Base-by-base conservation (phyloP, 2,888 invertebrate genomes). In the Helobdella robusta region DNA sequence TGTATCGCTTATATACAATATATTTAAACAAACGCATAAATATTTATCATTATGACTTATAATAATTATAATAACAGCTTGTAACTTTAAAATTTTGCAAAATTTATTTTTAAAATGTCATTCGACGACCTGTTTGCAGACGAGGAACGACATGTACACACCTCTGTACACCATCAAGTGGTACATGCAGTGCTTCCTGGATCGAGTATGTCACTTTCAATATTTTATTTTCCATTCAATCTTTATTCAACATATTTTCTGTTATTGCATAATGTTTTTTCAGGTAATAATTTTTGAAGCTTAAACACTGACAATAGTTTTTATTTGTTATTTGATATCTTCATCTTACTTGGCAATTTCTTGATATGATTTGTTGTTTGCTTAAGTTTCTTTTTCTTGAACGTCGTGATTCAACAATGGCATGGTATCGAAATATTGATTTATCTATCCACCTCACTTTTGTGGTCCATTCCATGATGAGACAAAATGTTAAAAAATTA, bases 131-230 rank as follows among this genome's bases (percentile, higher is more conserved):
- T 4, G 8, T 32, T 32, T 28, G 30, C 28, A 54, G 54, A 30
- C 54, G 30, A 88, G 88, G 77, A 89, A 91, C 79, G 92, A 92
- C 73, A 87, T 98, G 72, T 93, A 92, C 80, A 88, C 94, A 44
- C 91, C 92, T 78, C 84, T 97, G 61, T 98, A 98, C 81, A 91
- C 95, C 40, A 85, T 98, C 52, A 98, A 98, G 80, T 98, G 97
- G 97, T 98, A 94, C 83, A 94, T 98, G 82, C 97, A 98, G 76
- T 95, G 97, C 80, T 98, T 98, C 81, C 87, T 98, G 73, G 98
- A 98, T 82, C 85, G 97, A 80, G 93, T 93, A 81, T 5, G n/a
- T n/a, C n/a, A n/a, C n/a, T n/a, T n/a, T n/a, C n/a, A 6, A 28
- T 11, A 5, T 40, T 40, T 40, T 15, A 15, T 40, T 40, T 40